Conservation (phyloP, 2,113 vertebrate genomes). For the Benthochromis sp. region DNA sequence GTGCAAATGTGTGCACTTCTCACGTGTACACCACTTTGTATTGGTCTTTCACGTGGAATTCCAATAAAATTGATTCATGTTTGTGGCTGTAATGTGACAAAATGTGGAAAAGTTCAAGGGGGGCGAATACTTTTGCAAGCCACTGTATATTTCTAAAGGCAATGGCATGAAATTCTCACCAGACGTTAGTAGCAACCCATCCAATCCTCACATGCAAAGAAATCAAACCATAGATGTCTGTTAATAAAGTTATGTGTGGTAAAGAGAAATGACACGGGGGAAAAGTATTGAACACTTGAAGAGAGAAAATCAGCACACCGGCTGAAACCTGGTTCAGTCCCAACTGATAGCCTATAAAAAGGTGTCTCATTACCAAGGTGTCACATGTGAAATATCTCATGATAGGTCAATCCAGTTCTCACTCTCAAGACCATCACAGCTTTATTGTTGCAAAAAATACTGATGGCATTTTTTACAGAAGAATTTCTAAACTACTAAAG, state of each 20-base stretch:
- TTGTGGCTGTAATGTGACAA: not conserved
- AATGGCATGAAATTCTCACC: not conserved
- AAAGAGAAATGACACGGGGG: not conserved
- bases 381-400: not conserved
- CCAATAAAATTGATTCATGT: not conserved
- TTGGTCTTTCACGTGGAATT: not conserved
- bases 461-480: not conserved
- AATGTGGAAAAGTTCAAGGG: not conserved
- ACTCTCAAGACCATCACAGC: not conserved
- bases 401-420: not conserved
- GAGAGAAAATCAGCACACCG: not conserved
- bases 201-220: not conserved
- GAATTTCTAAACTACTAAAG: not conserved
- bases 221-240: not conserved
- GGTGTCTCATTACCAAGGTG: not conserved
- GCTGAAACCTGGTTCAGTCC: not conserved
- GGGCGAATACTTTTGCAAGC: not conserved
- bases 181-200: not conserved
- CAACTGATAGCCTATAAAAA: not conserved
- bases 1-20: not conserved
- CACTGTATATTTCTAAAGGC: not conserved
- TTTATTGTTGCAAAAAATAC: not conserved
- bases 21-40: fast-evolving
- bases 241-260: not conserved
- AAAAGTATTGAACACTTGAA: not conserved